These are phyloP conservation scores for Drosophila ironensis DNA, from an alignment of 1,140 invertebrate genomes.

Conservation along the genomic window DNA sequence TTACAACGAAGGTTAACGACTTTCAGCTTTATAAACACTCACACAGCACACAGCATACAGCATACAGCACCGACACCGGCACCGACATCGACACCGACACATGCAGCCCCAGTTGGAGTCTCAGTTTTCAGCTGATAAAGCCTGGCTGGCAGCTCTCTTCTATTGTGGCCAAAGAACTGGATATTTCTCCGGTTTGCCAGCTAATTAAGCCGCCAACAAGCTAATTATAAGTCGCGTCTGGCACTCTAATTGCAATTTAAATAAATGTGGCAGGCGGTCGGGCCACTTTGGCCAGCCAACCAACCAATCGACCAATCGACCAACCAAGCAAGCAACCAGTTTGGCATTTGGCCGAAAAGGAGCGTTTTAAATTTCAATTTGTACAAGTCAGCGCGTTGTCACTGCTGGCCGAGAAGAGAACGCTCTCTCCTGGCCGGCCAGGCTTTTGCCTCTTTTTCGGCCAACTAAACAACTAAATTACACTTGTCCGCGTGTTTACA, in stretches of 20 bases:
- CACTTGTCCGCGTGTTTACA: conserved; percentile 79
- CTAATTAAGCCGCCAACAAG: conserved; percentile 75
- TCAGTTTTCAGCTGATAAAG: conserved; percentile 46
- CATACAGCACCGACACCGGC: background rate
- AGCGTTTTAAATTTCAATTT: conserved; percentile 79
- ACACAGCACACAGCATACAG: conserved; percentile 1
- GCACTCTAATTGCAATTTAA: conserved; percentile 72
- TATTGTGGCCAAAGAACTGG: conserved; percentile 40
- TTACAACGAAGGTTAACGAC: conserved; percentile 81
- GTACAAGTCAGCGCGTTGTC: conserved; percentile 72
- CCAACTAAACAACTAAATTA: conserved; percentile 81
- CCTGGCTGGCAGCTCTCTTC: conserved; percentile 22
- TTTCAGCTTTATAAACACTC: conserved; percentile 75
- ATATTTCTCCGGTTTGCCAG: background rate
- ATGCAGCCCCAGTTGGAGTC: conserved; percentile 4
- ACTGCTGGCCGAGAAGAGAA: conserved; percentile 55
- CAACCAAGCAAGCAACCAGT: too few relatives aligned
- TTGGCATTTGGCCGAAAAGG: conserved; percentile 58
- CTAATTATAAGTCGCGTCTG: conserved; percentile 64
- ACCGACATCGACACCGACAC: too few relatives aligned
- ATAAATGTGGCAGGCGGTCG: conserved; percentile 69
- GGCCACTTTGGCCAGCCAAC: conserved; percentile 48
- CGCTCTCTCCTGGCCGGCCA: conserved; percentile 14
- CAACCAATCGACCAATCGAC: too few relatives aligned
- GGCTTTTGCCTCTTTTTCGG: conserved; percentile 1